phyloP scores from a whole-genome alignment of 2,113 vertebrate species.

The Dolichotis patagonum region DNA sequence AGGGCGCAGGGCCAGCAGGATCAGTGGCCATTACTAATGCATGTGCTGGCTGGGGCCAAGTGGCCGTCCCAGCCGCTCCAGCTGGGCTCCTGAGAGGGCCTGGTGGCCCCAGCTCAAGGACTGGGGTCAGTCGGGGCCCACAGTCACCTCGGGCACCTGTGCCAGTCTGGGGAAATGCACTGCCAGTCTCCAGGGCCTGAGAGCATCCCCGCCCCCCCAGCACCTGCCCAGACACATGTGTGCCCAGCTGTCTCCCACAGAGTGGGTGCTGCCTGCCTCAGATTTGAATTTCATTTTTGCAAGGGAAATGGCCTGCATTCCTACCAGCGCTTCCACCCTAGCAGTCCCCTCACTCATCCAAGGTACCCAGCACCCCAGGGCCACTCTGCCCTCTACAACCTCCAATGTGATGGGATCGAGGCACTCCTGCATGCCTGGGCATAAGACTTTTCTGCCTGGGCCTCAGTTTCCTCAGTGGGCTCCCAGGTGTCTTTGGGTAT shows the following conservation, averaged over 20 bases:
- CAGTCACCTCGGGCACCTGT: not conserved
- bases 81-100: not conserved
- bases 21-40: constrained; percentile 88
- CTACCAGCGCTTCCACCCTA: not conserved
- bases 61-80: constrained; percentile 30
- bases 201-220: not conserved
- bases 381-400: not conserved
- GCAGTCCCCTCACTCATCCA: not conserved
- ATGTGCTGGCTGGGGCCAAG: constrained; percentile 64
- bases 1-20: constrained; percentile 80
- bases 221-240: not conserved
- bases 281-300: constrained; percentile 79
- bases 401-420: not conserved
- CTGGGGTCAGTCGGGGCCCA: not conserved
- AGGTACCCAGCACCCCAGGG: not conserved
- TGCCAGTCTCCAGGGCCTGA: not conserved
- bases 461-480: not conserved
- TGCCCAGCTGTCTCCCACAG: not conserved
- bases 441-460: not conserved
- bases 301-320: constrained; percentile 66
- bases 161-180: not conserved
- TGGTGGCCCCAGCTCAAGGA: not conserved
- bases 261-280: not conserved
- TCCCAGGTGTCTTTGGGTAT: not conserved
- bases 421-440: not conserved